These are phyloP conservation scores for Lasioglossum pauxillum DNA, from an alignment of 2,888 invertebrate species.

Conservation along the genomic window DNA sequence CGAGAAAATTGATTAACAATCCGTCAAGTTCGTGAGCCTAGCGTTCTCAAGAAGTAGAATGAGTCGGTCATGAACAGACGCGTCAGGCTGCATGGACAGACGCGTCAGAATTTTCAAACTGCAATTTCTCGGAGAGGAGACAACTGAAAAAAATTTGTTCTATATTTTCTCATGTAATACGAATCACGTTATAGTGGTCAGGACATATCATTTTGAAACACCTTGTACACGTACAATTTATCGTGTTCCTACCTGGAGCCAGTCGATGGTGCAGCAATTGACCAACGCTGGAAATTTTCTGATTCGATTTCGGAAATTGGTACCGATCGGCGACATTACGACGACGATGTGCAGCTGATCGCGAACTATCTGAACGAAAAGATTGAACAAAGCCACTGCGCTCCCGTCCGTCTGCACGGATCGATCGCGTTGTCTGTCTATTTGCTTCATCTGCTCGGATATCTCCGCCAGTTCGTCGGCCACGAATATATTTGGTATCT, in stretches of 20 bases:
- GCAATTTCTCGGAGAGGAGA: too few species aligned
- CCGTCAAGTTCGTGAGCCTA: too few species aligned
- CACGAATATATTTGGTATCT: slow-evolving; percentile 93
- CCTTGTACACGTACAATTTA: too few species aligned
- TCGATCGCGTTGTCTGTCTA: slow-evolving; percentile 95
- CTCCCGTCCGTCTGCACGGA: slow-evolving; percentile 96
- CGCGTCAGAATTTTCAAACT: too few species aligned
- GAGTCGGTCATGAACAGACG: too few species aligned
- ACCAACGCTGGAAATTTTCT: slow-evolving; percentile 96
- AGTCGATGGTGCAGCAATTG: slow-evolving; percentile 98
- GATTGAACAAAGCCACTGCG: slow-evolving; percentile 94
- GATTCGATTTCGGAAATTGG: slow-evolving; percentile 92
- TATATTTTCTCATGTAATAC: too few species aligned
- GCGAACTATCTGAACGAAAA: slow-evolving; percentile 94
- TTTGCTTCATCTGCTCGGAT: slow-evolving; percentile 96
- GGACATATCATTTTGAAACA: too few species aligned
- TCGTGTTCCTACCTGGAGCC: slow-evolving; percentile 90
- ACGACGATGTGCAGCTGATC: slow-evolving; percentile 96
- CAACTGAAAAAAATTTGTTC: too few species aligned
- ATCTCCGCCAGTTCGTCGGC: slow-evolving; percentile 95
- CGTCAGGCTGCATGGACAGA: too few species aligned
- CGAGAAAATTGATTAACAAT: too few species aligned
- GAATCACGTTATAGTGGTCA: too few species aligned
- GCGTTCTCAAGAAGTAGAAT: too few species aligned
- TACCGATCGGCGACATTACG: slow-evolving; percentile 96